These are phyloP conservation scores for Meda fulgida DNA, from an alignment of 2,797 vertebrate genomes.

Conservation along the genomic window DNA sequence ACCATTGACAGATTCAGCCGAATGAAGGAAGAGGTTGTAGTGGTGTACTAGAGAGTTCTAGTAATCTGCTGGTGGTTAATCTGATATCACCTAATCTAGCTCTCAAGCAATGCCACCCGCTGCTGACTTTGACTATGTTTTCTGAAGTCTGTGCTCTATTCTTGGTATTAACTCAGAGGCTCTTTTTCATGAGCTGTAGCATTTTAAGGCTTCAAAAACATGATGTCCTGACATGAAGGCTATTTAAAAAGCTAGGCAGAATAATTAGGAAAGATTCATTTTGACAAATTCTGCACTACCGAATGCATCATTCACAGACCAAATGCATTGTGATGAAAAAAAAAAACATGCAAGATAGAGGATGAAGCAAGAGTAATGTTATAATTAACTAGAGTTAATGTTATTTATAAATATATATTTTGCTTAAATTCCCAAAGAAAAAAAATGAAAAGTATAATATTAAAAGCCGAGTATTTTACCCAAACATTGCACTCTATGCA, in stretches of 20 bases:
- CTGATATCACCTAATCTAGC: constrained; percentile 4
- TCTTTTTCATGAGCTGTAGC: background rate
- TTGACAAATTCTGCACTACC: no score
- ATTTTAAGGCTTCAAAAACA: background rate
- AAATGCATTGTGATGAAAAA: background rate
- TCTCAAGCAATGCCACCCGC: constrained; percentile 15
- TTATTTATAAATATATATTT: background rate
- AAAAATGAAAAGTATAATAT: no score
- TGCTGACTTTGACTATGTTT: background rate
- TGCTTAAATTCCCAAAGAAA: background rate
- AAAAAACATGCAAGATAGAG: background rate
- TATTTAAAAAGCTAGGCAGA: background rate
- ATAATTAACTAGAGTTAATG: background rate
- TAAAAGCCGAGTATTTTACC: background rate
- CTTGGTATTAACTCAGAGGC: background rate
- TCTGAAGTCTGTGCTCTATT: background rate
- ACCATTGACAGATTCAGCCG: constrained; percentile 21
- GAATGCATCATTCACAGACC: background rate
- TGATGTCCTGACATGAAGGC: background rate
- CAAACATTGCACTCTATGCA: background rate
- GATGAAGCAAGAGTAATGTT: background rate
- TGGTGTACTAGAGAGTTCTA: constrained; percentile 3
- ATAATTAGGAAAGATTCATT: background rate
- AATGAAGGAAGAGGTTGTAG: background rate
- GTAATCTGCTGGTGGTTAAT: constrained; percentile 1